These are phyloP conservation scores for Catharus bicknelli DNA, from an alignment of 2,113 vertebrate species.

Conservation along the genomic window DNA sequence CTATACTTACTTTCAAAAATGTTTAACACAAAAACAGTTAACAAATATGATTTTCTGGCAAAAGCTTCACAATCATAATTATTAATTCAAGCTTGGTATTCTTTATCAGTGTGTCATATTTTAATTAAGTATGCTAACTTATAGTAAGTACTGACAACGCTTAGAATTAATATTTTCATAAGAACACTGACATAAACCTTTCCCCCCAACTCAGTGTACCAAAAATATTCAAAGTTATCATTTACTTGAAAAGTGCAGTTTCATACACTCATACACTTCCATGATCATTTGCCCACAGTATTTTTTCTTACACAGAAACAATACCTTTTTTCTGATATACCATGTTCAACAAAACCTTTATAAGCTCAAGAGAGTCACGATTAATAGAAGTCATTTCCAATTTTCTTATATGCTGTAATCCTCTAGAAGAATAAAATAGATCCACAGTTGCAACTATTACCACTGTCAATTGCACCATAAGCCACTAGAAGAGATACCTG, in stretches of 20 bases:
- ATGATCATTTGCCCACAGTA: background rate
- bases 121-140: background rate
- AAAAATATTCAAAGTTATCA: background rate
- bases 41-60: background rate
- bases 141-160: background rate
- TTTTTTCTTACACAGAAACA: background rate
- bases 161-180: background rate
- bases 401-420: background rate
- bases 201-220: background rate
- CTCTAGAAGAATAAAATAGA: background rate
- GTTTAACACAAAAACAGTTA: background rate
- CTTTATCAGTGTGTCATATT: background rate
- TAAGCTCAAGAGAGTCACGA: background rate
- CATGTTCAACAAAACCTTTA: background rate
- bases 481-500: constrained; percentile 76
- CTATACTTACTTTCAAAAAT: background rate
- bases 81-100: background rate
- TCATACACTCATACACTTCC: background rate
- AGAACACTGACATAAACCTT: background rate
- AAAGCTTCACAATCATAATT: background rate
- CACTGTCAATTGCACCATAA: background rate
- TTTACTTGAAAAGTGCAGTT: background rate
- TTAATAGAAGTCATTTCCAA: background rate
- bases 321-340: background rate
- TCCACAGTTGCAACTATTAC: background rate